Percentiles rank a stretch among this genome's conserved stretches.
These are phyloP conservation scores for Smithornis capensis DNA, from an alignment of 2,113 vertebrate genomes.

Conservation along the genomic window DNA sequence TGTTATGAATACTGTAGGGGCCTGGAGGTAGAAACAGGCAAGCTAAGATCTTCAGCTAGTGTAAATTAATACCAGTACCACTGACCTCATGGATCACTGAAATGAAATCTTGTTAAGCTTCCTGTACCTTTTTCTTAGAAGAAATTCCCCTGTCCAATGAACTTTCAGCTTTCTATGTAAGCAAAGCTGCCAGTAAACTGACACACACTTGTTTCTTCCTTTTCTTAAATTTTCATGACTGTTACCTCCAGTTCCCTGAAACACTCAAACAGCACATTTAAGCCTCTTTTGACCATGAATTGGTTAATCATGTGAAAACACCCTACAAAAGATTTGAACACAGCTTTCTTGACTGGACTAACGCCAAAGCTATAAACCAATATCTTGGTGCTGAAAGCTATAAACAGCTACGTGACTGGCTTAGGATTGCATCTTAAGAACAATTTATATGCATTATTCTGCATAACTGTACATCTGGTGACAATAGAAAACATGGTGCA, in stretches of 20 bases:
- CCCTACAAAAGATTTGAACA: not conserved
- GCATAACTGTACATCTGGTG: slow-evolving; percentile 9
- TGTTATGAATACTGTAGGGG: not conserved
- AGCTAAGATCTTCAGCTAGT: not conserved
- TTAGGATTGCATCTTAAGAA: slow-evolving; percentile 2
- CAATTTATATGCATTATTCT: slow-evolving; percentile 30
- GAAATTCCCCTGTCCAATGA: not conserved
- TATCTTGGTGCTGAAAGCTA: slow-evolving; percentile 5
- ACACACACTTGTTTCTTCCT: not conserved
- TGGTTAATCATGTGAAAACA: not conserved
- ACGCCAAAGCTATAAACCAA: slow-evolving; percentile 10
- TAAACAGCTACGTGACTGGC: not conserved
- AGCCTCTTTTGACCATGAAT: not conserved
- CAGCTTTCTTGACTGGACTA: not conserved
- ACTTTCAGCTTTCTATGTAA: not conserved
- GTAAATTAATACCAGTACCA: not conserved
- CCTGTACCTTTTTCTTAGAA: not conserved
- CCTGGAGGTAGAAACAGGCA: not conserved
- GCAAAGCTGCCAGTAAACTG: not conserved
- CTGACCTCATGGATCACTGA: not conserved
- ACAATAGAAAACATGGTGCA: not conserved
- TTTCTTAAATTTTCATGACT: not conserved
- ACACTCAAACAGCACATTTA: not conserved
- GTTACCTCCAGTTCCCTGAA: not conserved
- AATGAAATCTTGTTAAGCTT: not conserved